A percentile compares a stretch with the other conserved stretches of the same genome.
Evolutionary conservation across 2,888 invertebrate species (phyloP).

Genomic region (Athetis lepigone): DNA sequence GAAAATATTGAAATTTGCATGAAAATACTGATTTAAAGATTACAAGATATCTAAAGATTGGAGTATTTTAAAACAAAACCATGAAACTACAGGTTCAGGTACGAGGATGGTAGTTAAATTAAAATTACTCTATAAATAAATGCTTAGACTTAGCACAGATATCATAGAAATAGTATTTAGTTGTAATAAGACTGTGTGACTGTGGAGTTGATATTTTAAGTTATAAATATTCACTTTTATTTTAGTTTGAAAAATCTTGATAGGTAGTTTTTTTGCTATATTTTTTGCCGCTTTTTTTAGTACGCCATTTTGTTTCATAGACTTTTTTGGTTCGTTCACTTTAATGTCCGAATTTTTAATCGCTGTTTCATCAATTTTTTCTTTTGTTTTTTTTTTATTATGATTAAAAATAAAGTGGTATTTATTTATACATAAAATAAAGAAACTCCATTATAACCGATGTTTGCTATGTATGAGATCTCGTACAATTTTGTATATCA

Average conservation of each 20-base stretch:
- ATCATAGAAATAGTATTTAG: constrained; percentile 65
- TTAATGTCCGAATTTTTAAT: constrained; percentile 23
- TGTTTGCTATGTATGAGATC: constrained; percentile 50
- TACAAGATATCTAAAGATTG: background rate
- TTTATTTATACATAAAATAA: constrained; percentile 48
- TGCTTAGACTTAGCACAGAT: constrained; percentile 64
- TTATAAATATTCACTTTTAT: constrained; percentile 35
- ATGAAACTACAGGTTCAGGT: constrained; percentile 41
- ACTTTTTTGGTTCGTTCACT: constrained; percentile 11
- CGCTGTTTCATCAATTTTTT: background rate
- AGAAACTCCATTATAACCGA: constrained; percentile 16
- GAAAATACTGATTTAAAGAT: no score
- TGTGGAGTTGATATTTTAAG: constrained; percentile 53
- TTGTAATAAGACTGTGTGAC: constrained; percentile 60
- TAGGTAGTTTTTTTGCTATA: no score
- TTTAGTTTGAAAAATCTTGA: background rate
- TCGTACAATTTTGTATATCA: constrained; percentile 56
- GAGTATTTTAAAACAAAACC: constrained; percentile 28
- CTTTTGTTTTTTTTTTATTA: background rate
- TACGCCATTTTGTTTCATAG: no score
- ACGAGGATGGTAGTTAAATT: constrained; percentile 56
- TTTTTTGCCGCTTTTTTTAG: background rate
- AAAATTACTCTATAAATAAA: constrained; percentile 54
- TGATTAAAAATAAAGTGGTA: constrained; percentile 12
- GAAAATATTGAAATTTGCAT: no score